Base-by-base conservation (phyloP, 2,888 invertebrate species). In the Diplolepis rosae region DNA sequence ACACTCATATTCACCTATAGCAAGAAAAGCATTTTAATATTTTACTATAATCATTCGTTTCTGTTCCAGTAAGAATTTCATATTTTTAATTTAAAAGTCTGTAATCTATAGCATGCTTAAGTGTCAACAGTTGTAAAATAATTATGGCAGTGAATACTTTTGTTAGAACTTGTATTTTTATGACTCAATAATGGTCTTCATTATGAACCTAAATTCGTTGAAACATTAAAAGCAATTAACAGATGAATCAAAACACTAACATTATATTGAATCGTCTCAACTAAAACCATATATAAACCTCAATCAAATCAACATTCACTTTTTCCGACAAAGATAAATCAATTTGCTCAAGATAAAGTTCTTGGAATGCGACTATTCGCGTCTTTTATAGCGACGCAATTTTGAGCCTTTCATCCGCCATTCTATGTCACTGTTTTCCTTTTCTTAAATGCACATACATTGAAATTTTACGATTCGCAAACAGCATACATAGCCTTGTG, bases 251-350 rank as follows among this genome's bases (percentile, higher is more conserved):
- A 45, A 45, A n/a, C n/a, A 2, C n/a, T 11, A 28, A 51, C 13
- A 51, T 48, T 22, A 24, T 9, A 24, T 50, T 1, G 13, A 50
- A 27, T 5, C 5, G 7, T 6, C 5, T 18, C 11, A 18, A 48
- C 48, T 24, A 4, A 50, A 50, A 9, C 18, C 22, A 24, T n/a
- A 27, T 4, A 13, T 4, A n/a, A 51, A 22, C 48, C 7, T 15
- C 4, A 15, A 6, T 11, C 18, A 18, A 48, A 22, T 48, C 22
- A 4, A 22, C 5, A 4, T 18, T 1, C 4, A 48, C 18, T 48
- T 48, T 52, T 30, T n/a, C 52, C 52, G 52, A 52, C 52, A 30
- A 52, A 15, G 52, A 52, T 52, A 52, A 28, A 27, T 28, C 28
- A 52, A 30, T 52, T 52, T 28, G 52, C n/a, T 52, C 28, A 52